Base-by-base conservation (phyloP, 2,113 vertebrate species). In the Atherinomorus stipes region DNA sequence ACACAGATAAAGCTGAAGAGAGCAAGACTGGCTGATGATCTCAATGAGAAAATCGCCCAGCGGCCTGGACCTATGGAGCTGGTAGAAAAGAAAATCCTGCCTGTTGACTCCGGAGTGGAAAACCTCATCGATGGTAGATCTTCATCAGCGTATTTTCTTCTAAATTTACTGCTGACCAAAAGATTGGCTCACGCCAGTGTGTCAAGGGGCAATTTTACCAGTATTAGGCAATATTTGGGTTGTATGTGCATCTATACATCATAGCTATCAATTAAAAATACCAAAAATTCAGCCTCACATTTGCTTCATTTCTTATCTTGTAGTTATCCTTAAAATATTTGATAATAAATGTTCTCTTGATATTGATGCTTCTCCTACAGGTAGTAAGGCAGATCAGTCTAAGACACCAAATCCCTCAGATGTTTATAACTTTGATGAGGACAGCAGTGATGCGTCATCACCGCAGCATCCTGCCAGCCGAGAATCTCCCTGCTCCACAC, bases 81-180 rank as follows among this genome's bases (percentile, higher is more conserved):
- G 75, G 96, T 99, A 64, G 96, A 97, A 92, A 99, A 99, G 84
- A 99, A 99, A 86, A 99, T 99, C 87, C 94, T 99, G 61, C 96
- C 98, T 25, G 96, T 98, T 28, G 95, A 96, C 64, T 94, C 95
- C 63, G 94, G 91, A 0, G 92, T 95, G 58, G 95, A 98, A 85
- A 96, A 98, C 88, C 94, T 93, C 11, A 93, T 94, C 74, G 94
- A 95, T 92, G 97, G 97, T 95, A 90, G 79, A 88, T 51, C 37
- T 15, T 67, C 18, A 37, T 0, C 7, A 12, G 23, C 18, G 59
- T 49, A 34, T 44, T 42, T 25, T n/a, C 5, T 49, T 70, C 9
- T 37, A 4, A n/a, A 23, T 6, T 40, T 22, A 52, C 12, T 47
- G 21, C 11, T 69, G 34, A 49, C 31, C 31, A 8, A 8, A 34